phyloP scores from a whole-genome alignment of 2,797 vertebrate genomes.

The Leucoraja ocellata region DNA sequence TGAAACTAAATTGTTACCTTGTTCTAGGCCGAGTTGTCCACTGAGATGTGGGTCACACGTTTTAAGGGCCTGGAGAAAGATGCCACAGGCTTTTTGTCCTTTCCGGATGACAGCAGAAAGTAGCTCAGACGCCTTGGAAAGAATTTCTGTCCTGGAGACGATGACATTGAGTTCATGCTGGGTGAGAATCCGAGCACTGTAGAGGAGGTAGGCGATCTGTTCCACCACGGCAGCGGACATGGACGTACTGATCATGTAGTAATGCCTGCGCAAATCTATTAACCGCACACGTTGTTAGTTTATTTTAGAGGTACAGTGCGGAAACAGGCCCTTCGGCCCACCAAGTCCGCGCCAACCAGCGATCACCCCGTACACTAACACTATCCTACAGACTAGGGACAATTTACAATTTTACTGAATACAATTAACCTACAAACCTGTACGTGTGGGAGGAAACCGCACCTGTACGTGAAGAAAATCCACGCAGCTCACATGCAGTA shows the following conservation, averaged over 20 bases:
- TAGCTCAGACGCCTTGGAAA: slow-evolving; percentile 45
- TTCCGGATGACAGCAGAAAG: slow-evolving; percentile 48
- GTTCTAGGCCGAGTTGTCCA: slow-evolving; percentile 36
- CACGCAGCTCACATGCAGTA: no score
- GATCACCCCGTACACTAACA: no score
- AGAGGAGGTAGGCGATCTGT: slow-evolving; percentile 43
- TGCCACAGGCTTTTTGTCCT: slow-evolving; percentile 47
- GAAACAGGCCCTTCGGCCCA: no score
- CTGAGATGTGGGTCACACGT: slow-evolving; percentile 41
- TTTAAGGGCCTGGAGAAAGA: slow-evolving; percentile 51
- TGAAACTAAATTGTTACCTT: neutral
- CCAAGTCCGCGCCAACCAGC: no score
- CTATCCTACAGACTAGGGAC: no score
- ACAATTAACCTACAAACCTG: no score
- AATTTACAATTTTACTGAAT: no score
- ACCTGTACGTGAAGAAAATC: no score
- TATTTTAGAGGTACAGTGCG: neutral
- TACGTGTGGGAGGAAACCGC: no score
- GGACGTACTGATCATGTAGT: slow-evolving; percentile 41
- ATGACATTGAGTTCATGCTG: slow-evolving; percentile 46
- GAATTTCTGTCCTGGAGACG: slow-evolving; percentile 42
- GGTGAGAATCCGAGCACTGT: slow-evolving; percentile 41
- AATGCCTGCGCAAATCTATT: slow-evolving; percentile 42
- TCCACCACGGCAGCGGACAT: slow-evolving; percentile 44
- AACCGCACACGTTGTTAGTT: slow-evolving; percentile 5